Evolutionary conservation across 2,797 vertebrate genomes (phyloP).

Genomic region (Acestrorhynchus altus): DNA sequence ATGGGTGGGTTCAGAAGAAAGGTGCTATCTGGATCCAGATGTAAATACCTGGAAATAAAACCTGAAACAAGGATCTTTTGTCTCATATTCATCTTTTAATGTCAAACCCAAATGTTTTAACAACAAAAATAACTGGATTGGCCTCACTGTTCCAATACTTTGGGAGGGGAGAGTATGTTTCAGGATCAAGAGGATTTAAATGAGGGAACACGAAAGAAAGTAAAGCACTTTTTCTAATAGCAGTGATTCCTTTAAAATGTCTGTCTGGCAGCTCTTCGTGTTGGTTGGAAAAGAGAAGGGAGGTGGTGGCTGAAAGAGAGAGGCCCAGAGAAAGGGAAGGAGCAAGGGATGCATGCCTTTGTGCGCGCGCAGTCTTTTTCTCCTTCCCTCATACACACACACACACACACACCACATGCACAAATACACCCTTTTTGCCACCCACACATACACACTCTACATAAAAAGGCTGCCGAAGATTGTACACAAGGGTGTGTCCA

Average conservation of each 20-base stretch:
- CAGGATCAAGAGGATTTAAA: neutral
- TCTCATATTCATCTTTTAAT: too few relatives aligned
- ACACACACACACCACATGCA: conserved; percentile 29
- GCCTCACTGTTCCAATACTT: too few relatives aligned
- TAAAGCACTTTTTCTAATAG: conserved; percentile 26
- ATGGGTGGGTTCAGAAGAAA: too few relatives aligned
- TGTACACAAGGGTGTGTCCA: conserved; percentile 27
- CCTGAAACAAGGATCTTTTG: too few relatives aligned
- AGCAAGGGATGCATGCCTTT: conserved; percentile 54
- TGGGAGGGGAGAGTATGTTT: too few relatives aligned
- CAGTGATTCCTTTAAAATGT: conserved; percentile 47
- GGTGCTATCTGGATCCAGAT: too few relatives aligned
- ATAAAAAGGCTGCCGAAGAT: conserved; percentile 26
- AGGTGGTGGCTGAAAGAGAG: conserved; percentile 48
- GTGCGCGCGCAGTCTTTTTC: conserved; percentile 41
- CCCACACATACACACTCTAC: conserved; percentile 30
- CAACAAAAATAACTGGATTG: too few relatives aligned
- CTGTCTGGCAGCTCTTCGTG: conserved; percentile 45
- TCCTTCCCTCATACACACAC: conserved; percentile 24
- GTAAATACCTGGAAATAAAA: too few relatives aligned
- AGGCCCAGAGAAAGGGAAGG: conserved; percentile 59
- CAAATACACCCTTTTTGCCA: conserved; percentile 40
- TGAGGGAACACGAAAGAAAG: conserved; percentile 19
- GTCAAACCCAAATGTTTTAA: too few relatives aligned
- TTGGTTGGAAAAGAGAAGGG: conserved; percentile 48